Base-by-base conservation (phyloP, 2,888 invertebrate genomes). In the Seira ritae region DNA sequence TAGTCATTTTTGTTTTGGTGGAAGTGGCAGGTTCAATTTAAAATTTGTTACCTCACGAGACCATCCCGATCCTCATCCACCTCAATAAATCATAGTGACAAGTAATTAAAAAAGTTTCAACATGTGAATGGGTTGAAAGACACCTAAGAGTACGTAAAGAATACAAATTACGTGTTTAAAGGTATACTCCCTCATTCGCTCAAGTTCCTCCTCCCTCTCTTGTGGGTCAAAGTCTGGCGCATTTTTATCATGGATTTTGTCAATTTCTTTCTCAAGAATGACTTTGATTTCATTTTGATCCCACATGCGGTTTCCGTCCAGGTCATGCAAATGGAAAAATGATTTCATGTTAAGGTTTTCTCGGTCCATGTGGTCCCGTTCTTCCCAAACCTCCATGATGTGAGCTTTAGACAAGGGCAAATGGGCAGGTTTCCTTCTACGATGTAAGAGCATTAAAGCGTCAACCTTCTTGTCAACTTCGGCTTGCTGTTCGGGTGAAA, bases 291-390 rank as follows among this genome's bases (percentile, higher is more conserved):
- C 81, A 20, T 20, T 3, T 20, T 76, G 76, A 72, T 81, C 81
- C 76, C 62, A 10, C 10, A 71, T 50, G n/a, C 23, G 19, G 46
- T 81, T 81, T 1, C 60, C 71, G 50, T 81, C 81, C 4, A 81
- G 55, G 23, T 81, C 81, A 31, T 76, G 81, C 8, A 81, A 6
- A 12, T 76, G 42, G 46, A 76, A 81, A 23, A 81, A 81, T 15
- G 66, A 60, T 60, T 72, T 65, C 0, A 22, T n/a, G 17, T 81
- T 81, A 6, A 81, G 71, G 3, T 71, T 62, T 10, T 81, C 76
- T 24, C 66, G 66, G 22, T 50, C 55, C 76, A 81, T 50, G 1
- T 60, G n/a, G 15, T 81, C 81, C 1, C 67, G 22, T 17, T 81
- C 71, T 20, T 71, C 76, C 81, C 81, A 81, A 1, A 81, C 67